These are phyloP conservation scores for Tineola bisselliella DNA, from an alignment of 2,888 invertebrate species.

Conservation along the genomic window DNA sequence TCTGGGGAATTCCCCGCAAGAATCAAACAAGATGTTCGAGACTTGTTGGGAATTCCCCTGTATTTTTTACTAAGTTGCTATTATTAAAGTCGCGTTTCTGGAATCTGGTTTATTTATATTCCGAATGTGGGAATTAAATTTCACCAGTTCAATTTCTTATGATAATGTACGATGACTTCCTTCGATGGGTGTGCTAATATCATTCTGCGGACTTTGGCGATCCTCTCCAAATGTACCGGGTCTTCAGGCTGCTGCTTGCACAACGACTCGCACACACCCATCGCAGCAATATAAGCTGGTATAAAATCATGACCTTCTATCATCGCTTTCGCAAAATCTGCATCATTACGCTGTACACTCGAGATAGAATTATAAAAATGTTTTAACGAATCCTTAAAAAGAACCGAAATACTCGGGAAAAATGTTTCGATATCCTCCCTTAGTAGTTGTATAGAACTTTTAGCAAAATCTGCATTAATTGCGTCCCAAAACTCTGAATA, in stretches of 20 bases:
- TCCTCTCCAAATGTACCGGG: background rate
- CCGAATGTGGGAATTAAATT: no score
- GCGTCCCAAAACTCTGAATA: slow-evolving; percentile 16
- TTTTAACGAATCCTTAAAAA: slow-evolving; percentile 29
- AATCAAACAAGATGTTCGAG: no score
- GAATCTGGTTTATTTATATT: no score
- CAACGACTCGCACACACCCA: background rate
- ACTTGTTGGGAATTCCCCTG: no score
- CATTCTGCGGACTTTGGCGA: background rate
- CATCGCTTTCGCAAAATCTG: slow-evolving; percentile 18
- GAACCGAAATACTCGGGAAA: slow-evolving; percentile 35
- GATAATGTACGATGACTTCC: slow-evolving; percentile 7
- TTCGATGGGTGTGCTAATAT: slow-evolving; percentile 4
- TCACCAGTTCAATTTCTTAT: slow-evolving; percentile 4
- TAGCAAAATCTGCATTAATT: slow-evolving; percentile 24
- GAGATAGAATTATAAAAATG: background rate
- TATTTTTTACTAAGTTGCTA: no score
- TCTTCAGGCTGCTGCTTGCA: background rate
- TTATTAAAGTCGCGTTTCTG: no score
- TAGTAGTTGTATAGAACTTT: slow-evolving; percentile 29
- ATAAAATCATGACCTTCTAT: slow-evolving; percentile 4
- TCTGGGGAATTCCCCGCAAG: no score
- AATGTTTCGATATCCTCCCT: slow-evolving; percentile 31
- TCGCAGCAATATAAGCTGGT: background rate
- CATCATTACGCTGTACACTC: slow-evolving; percentile 19